Evolutionary conservation across 2,797 vertebrate species (phyloP).

Genomic region (Periophthalmus magnuspinnatus): DNA sequence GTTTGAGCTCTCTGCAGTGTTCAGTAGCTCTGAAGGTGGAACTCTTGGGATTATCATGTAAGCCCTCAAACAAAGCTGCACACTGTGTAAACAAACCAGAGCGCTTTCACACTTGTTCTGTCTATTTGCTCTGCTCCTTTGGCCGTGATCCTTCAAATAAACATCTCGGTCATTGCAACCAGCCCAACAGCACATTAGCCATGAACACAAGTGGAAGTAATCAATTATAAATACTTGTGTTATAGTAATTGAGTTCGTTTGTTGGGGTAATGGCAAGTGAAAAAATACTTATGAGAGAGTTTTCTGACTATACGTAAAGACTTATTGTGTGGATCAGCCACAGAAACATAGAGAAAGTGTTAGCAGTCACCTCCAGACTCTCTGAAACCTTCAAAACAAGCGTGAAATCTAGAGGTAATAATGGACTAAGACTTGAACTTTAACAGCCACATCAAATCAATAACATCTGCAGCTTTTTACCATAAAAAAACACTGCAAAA

Average conservation of each 20-base stretch:
- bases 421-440: too few relatives aligned
- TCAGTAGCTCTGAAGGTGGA: slow-evolving; percentile 63
- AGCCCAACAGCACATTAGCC: slow-evolving; percentile 53
- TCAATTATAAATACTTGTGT: neutral
- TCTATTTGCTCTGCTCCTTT: slow-evolving; percentile 65
- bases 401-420: too few relatives aligned
- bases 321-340: neutral
- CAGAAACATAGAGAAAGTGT: too few relatives aligned
- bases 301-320: neutral
- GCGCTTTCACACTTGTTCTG: slow-evolving; percentile 66
- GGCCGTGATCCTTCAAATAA: slow-evolving; percentile 72
- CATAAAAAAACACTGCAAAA: too few relatives aligned
- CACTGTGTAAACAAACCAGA: slow-evolving; percentile 69
- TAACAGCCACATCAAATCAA: too few relatives aligned
- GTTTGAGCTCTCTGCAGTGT: slow-evolving; percentile 31
- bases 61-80: slow-evolving; percentile 71
- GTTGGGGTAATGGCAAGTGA: neutral
- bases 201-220: slow-evolving; percentile 49
- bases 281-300: neutral
- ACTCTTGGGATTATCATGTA: slow-evolving; percentile 68
- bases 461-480: too few relatives aligned
- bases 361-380: too few relatives aligned
- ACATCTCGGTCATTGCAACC: slow-evolving; percentile 50
- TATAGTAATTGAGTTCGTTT: neutral
- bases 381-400: too few relatives aligned